Percentiles rank a stretch among this genome's conserved stretches.
phyloP scores from a whole-genome alignment of 2,797 vertebrate genomes.

The Neostethus bicornis region DNA sequence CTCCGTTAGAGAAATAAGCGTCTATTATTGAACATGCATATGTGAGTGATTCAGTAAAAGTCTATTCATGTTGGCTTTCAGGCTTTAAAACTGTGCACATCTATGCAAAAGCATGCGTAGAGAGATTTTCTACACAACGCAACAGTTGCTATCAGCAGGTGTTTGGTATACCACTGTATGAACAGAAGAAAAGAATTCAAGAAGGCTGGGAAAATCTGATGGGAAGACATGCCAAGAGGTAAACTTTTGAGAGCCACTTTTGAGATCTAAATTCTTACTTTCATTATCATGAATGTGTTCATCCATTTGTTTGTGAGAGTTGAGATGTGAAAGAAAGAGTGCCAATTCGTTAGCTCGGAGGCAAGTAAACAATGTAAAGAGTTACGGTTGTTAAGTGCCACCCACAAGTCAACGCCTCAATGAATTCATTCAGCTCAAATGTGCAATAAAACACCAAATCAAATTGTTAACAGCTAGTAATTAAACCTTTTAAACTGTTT shows the following conservation, averaged over 20 bases:
- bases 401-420: slow-evolving; percentile 38
- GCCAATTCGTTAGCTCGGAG: slow-evolving; percentile 54
- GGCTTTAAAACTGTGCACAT: slow-evolving; percentile 4
- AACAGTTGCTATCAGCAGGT: slow-evolving; percentile 32
- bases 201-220: slow-evolving; percentile 21
- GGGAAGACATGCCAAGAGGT: slow-evolving; percentile 31
- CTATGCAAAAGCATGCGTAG: slow-evolving; percentile 18
- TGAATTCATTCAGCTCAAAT: slow-evolving; percentile 43
- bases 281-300: slow-evolving; percentile 22
- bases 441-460: slow-evolving; percentile 32
- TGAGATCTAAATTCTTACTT: slow-evolving; percentile 16
- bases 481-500: slow-evolving; percentile 22
- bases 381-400: slow-evolving; percentile 39
- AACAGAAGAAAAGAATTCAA: slow-evolving; percentile 28
- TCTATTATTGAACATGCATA: slow-evolving; percentile 1
- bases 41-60: not conserved
- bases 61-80: slow-evolving; percentile 8
- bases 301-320: slow-evolving; percentile 18
- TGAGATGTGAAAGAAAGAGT: slow-evolving; percentile 13
- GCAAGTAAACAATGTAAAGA: slow-evolving; percentile 59
- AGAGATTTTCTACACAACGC: slow-evolving; percentile 25
- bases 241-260: slow-evolving; percentile 34
- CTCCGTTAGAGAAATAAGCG: slow-evolving; percentile 10
- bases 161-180: slow-evolving; percentile 16
- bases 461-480: slow-evolving; percentile 27